Base-by-base conservation (phyloP, 2,888 invertebrate species). In the Sclerodermus sp. region DNA sequence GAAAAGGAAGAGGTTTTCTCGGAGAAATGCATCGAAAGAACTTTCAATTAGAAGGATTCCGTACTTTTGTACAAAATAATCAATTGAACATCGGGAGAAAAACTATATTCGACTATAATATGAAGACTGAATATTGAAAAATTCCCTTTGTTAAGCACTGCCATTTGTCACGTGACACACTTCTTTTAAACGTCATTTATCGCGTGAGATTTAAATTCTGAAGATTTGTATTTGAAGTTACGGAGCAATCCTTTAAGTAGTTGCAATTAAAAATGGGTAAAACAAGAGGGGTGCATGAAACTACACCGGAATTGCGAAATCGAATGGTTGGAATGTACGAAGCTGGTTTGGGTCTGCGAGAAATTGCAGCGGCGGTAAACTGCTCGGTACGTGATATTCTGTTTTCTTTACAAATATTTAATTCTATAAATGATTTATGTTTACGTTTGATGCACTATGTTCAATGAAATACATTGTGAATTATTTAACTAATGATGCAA, bases 251-350 rank as follows among this genome's bases (percentile, higher is more conserved):
- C 16, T n/a, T 37, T 32, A 42, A 5, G 8, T 23, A 23, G 39
- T 40, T 9, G 23, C 37, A 23, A 40, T 39, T 42, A 30, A 67
- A 61, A 51, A 77, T 77, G 77, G 77, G 77, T 0, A 77, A 77
- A 58, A 77, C 75, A 3, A 68, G 77, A 56, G 77, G 77, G 30
- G 76, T 77, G 2, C 76, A 77, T 49, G 77, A 77, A 62, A 77
- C 77, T 5, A 77, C 77, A 12, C 77, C 77, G 15, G 77, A 77
- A 62, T 55, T 77, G 32, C 60, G 77, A 47, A 77, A 77, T 53
- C 73, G 77, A 17, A 77, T 77, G 77, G 76, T 77, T 14, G 77
- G 77, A 47, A 77, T 77, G 77, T 77, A 75, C 50, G 77, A 77
- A 57, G 77, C 77, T 23, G 77, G 77, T 41, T 62, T 77, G 17